phyloP scores from a whole-genome alignment of 2,113 vertebrate species.

The Fregetta grallaria region DNA sequence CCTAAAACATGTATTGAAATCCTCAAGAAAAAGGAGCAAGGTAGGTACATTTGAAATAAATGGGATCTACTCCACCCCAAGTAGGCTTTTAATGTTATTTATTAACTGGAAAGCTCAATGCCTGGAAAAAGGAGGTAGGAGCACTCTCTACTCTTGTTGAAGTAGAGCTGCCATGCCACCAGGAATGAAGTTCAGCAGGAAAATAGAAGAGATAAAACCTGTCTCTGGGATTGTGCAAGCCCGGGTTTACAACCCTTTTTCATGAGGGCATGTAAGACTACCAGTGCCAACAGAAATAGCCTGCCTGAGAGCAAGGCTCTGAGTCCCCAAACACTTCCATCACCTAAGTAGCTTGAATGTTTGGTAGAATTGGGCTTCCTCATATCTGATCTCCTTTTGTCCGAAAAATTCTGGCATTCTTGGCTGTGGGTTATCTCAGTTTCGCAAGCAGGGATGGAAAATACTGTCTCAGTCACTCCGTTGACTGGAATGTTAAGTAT shows the following conservation, averaged over 20 bases:
- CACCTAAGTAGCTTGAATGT: neutral
- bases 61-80: neutral
- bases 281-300: neutral
- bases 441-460: neutral
- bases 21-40: neutral
- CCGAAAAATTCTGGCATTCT: neutral
- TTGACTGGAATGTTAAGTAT: neutral
- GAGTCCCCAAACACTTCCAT: neutral
- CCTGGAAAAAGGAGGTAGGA: accelerated
- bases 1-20: neutral
- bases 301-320: neutral
- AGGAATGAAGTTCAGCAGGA: neutral
- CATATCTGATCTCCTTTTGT: too few relatives aligned
- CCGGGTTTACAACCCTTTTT: neutral
- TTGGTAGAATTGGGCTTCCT: neutral
- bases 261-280: neutral
- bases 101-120: neutral
- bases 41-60: neutral
- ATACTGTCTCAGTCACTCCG: neutral
- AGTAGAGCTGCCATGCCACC: neutral
- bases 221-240: neutral
- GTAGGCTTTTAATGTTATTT: neutral
- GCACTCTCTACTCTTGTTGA: neutral
- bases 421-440: neutral
- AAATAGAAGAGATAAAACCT: neutral